A percentile compares a stretch with the other conserved stretches of the same genome.
Conservation (phyloP, 2,113 vertebrate species). For the Nycticryphes semicollaris region DNA sequence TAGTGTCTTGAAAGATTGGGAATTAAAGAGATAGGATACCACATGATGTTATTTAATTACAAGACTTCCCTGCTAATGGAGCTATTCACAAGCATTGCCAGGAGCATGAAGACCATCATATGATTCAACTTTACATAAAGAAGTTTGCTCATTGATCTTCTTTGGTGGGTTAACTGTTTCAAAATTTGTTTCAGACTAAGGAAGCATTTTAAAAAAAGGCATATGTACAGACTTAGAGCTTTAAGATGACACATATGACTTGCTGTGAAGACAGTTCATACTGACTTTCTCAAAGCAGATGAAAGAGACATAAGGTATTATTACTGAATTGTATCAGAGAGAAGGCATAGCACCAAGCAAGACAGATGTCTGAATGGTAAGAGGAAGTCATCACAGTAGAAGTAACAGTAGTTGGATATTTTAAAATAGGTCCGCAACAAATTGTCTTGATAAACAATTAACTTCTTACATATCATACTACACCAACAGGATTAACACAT, state of each 20-base stretch:
- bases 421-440: not conserved
- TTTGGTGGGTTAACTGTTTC: constrained; percentile 55
- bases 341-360: not conserved
- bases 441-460: not conserved
- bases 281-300: not conserved
- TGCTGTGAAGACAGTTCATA: not conserved
- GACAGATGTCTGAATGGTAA: rapidly evolving
- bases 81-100: constrained; percentile 48
- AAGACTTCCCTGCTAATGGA: constrained; percentile 57
- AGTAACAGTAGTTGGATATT: not conserved
- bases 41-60: constrained; percentile 57
- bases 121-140: constrained; percentile 39
- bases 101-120: constrained; percentile 39
- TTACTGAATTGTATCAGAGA: not conserved
- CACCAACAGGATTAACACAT: not conserved
- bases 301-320: not conserved
- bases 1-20: constrained; percentile 46
- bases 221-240: not conserved
- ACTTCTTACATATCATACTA: not conserved
- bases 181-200: constrained; percentile 49
- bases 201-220: not conserved
- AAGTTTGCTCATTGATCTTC: constrained; percentile 59
- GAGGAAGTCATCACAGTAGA: not conserved
- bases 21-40: constrained; percentile 39
- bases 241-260: not conserved